Evolutionary conservation across 2,888 invertebrate species (phyloP), one percentile per base, ranked within the genome.

Genomic region (Theodoxus fluviatilis): DNA sequence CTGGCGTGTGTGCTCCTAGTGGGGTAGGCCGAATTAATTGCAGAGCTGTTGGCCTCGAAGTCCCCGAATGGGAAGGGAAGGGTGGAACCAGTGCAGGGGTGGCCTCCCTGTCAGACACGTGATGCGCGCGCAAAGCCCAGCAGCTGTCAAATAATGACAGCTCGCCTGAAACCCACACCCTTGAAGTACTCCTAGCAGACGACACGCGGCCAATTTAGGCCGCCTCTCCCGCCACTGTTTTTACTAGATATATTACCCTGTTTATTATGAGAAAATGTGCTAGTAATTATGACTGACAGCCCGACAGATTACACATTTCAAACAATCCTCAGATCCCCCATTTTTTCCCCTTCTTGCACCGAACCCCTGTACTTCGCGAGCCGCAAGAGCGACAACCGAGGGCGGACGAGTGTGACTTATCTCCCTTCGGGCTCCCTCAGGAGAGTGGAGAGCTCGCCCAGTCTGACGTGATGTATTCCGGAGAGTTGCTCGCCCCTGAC

Each of bases 21-120:
- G 33, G 35, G 68, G 71, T 70, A 72, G 67, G 67, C 57, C 49
- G 63, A 69, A 68, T 69, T 72, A 70, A 72, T 72, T 72, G 69
- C 67, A 61, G 43, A 55, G 66, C 37, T 37, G 61, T 59, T 57
- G 22, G 37, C 25, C 37, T 37, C 33, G 35, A 31, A 57, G 31
- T 22, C 28, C 35, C 33, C n/a, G 69, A 28, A 33, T 33, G 43
- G 66, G 64, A 52, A 33, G 55, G 67, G 33, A 28, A 33, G 63
- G 37, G 12, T 33, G 59, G 59, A 35, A 31, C 47, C 28, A n/a
- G 49, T 65, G 37, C 57, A 38, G 33, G 43, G 63, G 64, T 65
- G n/a, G n/a, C n/a, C n/a, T n/a, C n/a, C n/a, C n/a, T n/a, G n/a
- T n/a, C n/a, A n/a, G n/a, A n/a, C n/a, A n/a, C n/a, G n/a, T n/a